A percentile compares a stretch with the other conserved stretches of the same genome.
phyloP scores from a whole-genome alignment of 1,140 invertebrate species.

The Nasonia longicornis region DNA sequence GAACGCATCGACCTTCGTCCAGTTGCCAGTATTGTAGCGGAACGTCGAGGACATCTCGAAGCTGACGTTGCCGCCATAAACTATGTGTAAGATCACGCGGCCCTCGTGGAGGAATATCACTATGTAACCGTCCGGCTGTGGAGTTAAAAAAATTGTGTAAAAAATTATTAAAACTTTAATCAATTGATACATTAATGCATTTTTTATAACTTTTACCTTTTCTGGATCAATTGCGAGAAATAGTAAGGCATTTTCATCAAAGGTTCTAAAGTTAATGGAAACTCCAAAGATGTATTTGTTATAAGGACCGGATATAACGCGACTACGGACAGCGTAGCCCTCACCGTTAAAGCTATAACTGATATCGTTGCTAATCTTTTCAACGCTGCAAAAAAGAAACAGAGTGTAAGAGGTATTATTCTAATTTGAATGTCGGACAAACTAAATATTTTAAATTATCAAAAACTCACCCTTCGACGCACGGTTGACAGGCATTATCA shows the following conservation, averaged over 20 bases:
- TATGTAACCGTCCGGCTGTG: slow-evolving; percentile 79
- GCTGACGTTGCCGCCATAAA: slow-evolving; percentile 75
- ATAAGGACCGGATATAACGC: slow-evolving; percentile 74
- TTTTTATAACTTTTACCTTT: slow-evolving; percentile 67
- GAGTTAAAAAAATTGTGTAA: background rate
- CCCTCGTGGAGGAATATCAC: slow-evolving; percentile 83
- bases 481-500: slow-evolving; percentile 80
- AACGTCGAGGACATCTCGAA: slow-evolving; percentile 78
- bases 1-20: slow-evolving; percentile 80
- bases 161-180: no score
- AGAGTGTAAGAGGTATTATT: background rate
- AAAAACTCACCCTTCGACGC: slow-evolving; percentile 76
- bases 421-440: background rate
- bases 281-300: slow-evolving; percentile 82
- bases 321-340: slow-evolving; percentile 80
- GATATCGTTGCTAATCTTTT: slow-evolving; percentile 68
- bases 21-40: slow-evolving; percentile 85
- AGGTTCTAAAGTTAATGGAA: slow-evolving; percentile 85
- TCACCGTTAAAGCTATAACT: slow-evolving; percentile 80
- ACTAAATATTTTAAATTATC: background rate
- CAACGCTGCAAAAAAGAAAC: slow-evolving; percentile 66
- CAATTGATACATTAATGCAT: no score
- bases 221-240: slow-evolving; percentile 84
- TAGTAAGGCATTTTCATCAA: slow-evolving; percentile 88
- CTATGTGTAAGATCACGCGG: slow-evolving; percentile 80